These are phyloP conservation scores for Sebastes goodei DNA, from an alignment of 2,797 vertebrate genomes.

Conservation along the genomic window DNA sequence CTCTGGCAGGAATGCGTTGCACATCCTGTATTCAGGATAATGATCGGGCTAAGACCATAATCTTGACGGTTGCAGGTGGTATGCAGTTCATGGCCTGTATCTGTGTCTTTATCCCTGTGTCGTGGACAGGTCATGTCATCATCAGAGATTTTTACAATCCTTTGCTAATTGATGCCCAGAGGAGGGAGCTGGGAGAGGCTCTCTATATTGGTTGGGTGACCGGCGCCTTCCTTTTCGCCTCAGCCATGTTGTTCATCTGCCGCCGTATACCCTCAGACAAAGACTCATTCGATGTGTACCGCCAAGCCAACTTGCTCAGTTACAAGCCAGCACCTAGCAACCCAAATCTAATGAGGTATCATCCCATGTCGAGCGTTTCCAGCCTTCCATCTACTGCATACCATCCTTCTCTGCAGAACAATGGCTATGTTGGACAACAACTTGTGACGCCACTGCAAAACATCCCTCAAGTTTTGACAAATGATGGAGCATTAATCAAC, in stretches of 20 bases:
- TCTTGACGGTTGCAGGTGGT: constrained; percentile 82
- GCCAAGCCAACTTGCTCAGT: constrained; percentile 29
- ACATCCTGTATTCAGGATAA: constrained; percentile 72
- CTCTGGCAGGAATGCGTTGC: constrained; percentile 84
- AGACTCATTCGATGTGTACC: constrained; percentile 53
- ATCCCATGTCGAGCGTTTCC: constrained; percentile 55
- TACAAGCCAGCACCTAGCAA: constrained; percentile 36
- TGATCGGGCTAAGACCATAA: constrained; percentile 65
- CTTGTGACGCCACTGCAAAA: constrained; percentile 24
- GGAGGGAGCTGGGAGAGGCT: constrained; percentile 91
- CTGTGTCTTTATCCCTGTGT: constrained; percentile 89
- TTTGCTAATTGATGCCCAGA: constrained; percentile 81
- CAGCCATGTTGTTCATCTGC: constrained; percentile 82
- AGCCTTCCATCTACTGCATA: constrained; percentile 25
- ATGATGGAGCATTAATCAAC: constrained; percentile 13
- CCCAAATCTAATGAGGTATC: constrained; percentile 49
- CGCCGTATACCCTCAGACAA: constrained; percentile 66
- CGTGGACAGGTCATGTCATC: constrained; percentile 88
- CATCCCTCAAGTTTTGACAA: constrained; percentile 22
- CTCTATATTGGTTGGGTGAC: constrained; percentile 94
- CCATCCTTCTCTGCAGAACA: constrained; percentile 39
- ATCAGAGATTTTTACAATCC: constrained; percentile 91
- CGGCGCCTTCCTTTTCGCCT: constrained; percentile 82
- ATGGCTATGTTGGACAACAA: constrained; percentile 30
- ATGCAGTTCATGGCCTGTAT: constrained; percentile 85